Evolutionary conservation across 1,140 invertebrate species (phyloP).

Genomic region (Sycophila sp.): DNA sequence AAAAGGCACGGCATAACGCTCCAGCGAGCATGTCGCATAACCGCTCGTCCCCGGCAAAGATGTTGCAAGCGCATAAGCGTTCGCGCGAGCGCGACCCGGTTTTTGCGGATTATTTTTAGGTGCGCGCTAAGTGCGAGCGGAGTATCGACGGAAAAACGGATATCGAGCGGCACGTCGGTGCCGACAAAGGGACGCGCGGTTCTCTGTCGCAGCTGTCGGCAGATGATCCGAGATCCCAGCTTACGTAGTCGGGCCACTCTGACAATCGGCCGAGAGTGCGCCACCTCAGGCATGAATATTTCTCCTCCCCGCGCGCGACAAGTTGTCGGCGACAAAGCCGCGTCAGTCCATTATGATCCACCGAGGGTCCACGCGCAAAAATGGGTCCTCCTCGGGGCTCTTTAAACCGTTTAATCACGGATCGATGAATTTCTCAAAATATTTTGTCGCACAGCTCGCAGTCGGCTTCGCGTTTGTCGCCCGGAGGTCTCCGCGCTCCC

Average conservation of each 20-base stretch:
- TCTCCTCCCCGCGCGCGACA: constrained; percentile 54
- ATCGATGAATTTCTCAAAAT: constrained; percentile 59
- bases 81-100: background rate
- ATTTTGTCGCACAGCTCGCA: constrained; percentile 61
- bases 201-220: constrained; percentile 49
- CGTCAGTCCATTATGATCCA: background rate
- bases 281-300: constrained; percentile 57
- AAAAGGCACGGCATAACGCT: constrained; percentile 9
- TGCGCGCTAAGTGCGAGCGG: background rate
- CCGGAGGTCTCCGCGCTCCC: constrained; percentile 6
- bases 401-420: constrained; percentile 62
- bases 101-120: constrained; percentile 31
- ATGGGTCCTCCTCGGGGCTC: constrained; percentile 33
- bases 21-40: constrained; percentile 22
- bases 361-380: background rate
- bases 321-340: constrained; percentile 55
- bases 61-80: too few relatives aligned
- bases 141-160: constrained; percentile 22
- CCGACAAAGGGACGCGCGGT: constrained; percentile 39
- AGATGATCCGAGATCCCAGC: constrained; percentile 52
- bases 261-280: constrained; percentile 20
- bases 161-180: constrained; percentile 27
- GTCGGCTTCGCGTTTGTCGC: constrained; percentile 34
- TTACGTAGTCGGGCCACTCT: background rate
- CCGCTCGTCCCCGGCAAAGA: background rate